Base-by-base conservation (phyloP, 2,888 invertebrate species). In the Callinectes sapidus region DNA sequence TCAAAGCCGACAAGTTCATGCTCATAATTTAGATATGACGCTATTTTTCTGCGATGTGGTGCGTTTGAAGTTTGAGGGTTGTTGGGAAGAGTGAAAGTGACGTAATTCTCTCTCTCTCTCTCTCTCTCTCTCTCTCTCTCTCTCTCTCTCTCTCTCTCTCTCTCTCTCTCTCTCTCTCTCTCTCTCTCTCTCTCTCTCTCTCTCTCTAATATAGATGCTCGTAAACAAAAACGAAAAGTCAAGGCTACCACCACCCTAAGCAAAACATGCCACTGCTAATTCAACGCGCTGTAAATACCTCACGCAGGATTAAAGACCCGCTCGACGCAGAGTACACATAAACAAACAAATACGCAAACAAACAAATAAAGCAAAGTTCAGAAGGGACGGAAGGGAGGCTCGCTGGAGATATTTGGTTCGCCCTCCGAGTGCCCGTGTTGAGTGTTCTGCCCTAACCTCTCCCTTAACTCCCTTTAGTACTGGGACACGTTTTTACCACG, bases 111-210 rank as follows among this genome's bases (percentile, higher is more conserved):
- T 16, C 35, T 32, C 81, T 16, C 35, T 32, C 32, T 32, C 32
- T 32, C 35, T 32, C 32, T 32, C 81, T 16, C 32, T 81, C 32
- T 81, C 81, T 81, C 32, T 77, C 77, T 32, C 32, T 77, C 32
- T n/a, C 77, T 77, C 28, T 77, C 32, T 77, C 77, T 77, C 77
- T 77, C 77, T 77, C 77, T 77, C 77, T 77, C 77, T 77, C 77
- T 77, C 32, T 32, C 32, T 77, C 77, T 77, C 77, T 32, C 32
- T 32, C 32, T 32, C 77, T 32, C 77, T 77, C 77, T 77, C 77
- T 71, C 66, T 71, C 66, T 71, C 66, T 71, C 66, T 71, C 66
- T 71, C 66, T 71, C 66, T 71, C 71, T 71, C 71, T 71, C 71
- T 61, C 61, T 61, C 61, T 61, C 18, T 8, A 23, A 71, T 71